These are phyloP conservation scores for Mesochorus sp. DNA, from an alignment of 2,888 invertebrate genomes.

Conservation along the genomic window DNA sequence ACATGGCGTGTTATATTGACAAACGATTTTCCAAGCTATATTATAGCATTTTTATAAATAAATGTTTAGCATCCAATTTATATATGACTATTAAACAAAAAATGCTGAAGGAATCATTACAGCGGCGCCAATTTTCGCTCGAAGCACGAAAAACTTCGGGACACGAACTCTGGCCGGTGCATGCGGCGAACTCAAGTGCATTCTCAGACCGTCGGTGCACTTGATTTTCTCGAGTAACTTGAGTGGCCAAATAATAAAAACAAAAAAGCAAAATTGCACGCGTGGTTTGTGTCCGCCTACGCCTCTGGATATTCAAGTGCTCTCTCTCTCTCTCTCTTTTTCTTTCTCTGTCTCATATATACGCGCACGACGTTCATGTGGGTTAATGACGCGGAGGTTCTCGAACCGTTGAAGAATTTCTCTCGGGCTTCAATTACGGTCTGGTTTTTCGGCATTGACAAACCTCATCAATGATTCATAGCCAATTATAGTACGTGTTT, in stretches of 20 bases:
- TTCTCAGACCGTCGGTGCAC: slow-evolving; percentile 64
- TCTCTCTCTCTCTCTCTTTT: too few species aligned
- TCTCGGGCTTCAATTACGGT: slow-evolving; percentile 2
- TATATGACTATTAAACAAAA: too few species aligned
- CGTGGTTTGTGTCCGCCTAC: slow-evolving; percentile 62
- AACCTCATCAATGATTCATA: neutral
- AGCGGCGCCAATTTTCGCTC: slow-evolving; percentile 37
- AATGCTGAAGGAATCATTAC: neutral
- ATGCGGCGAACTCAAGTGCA: slow-evolving; percentile 48
- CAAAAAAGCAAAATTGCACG: slow-evolving; percentile 28
- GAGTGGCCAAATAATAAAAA: neutral
- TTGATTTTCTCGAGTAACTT: slow-evolving; percentile 61
- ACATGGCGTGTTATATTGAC: neutral
- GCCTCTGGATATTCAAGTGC: slow-evolving; percentile 62
- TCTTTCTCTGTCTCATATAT: too few species aligned
- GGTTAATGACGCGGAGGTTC: slow-evolving; percentile 13
- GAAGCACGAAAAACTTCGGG: slow-evolving; percentile 11
- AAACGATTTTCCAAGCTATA: neutral
- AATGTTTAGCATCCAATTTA: too few species aligned
- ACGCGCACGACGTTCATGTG: neutral
- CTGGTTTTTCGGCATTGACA: neutral
- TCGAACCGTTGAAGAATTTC: slow-evolving; percentile 1
- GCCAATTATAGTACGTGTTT: too few species aligned
- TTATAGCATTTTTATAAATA: neutral
- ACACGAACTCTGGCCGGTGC: neutral